phyloP scores from a whole-genome alignment of 2,888 invertebrate species.

The Euplagia quadripunctaria region DNA sequence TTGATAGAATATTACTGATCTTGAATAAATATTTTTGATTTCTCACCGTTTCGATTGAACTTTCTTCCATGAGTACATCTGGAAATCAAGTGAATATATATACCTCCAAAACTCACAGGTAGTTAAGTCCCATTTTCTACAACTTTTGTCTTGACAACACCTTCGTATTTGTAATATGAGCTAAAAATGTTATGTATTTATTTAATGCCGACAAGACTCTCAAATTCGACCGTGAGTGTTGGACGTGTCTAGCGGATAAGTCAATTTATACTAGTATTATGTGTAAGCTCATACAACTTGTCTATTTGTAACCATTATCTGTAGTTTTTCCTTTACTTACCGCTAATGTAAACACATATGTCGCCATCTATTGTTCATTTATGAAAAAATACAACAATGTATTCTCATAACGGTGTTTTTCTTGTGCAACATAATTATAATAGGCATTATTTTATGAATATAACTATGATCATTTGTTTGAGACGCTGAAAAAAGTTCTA shows the following conservation, averaged over 20 bases:
- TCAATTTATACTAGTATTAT: constrained; percentile 10
- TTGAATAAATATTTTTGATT: no score
- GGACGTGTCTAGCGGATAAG: neutral
- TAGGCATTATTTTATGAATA: neutral
- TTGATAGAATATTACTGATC: no score
- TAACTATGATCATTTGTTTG: neutral
- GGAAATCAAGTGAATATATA: neutral
- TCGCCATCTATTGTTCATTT: constrained; percentile 46
- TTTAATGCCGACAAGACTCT: neutral
- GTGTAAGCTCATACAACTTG: constrained; percentile 25
- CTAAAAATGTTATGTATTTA: neutral
- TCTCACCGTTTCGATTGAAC: neutral
- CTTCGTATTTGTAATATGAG: neutral
- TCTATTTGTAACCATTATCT: constrained; percentile 39
- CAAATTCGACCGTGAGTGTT: neutral
- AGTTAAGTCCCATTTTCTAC: neutral
- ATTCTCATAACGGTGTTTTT: constrained; percentile 31
- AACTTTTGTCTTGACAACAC: no score
- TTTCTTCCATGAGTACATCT: no score
- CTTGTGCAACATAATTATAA: constrained; percentile 6
- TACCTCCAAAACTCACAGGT: neutral
- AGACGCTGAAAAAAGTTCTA: neutral
- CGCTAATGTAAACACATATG: constrained; percentile 41
- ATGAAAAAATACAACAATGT: constrained; percentile 33
- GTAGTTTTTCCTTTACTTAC: constrained; percentile 33